Percentiles rank a stretch among this genome's conserved stretches.
Evolutionary conservation across 2,113 vertebrate genomes (phyloP).

Genomic region (Acrocephalus kingi): DNA sequence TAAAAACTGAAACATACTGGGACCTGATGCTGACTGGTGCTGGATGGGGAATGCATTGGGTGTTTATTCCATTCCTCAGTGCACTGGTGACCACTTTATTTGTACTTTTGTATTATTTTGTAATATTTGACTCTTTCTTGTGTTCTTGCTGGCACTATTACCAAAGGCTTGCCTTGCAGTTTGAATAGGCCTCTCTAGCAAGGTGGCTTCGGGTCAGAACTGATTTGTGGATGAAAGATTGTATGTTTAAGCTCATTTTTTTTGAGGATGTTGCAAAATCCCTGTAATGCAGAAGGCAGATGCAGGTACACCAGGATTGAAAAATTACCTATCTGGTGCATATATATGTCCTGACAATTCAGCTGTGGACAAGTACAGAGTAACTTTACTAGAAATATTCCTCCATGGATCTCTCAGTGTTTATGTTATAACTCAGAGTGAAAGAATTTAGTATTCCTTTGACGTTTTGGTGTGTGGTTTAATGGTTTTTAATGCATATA

Average conservation of each 20-base stretch:
- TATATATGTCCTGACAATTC: background rate
- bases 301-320: background rate
- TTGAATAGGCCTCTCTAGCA: background rate
- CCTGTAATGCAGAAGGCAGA: background rate
- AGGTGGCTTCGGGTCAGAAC: background rate
- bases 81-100: background rate
- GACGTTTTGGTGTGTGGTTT: background rate
- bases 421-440: background rate
- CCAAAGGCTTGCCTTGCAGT: background rate
- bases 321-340: background rate
- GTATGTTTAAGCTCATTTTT: background rate
- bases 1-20: background rate
- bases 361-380: background rate
- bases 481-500: background rate
- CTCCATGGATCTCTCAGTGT: background rate
- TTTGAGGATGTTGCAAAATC: background rate
- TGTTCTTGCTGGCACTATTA: background rate
- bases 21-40: background rate
- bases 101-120: background rate
- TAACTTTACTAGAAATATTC: background rate
- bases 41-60: background rate
- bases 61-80: background rate
- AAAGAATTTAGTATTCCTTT: background rate
- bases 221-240: background rate
- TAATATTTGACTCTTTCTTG: background rate